Conservation (phyloP, 2,888 invertebrate genomes). For the Theretra japonica region DNA sequence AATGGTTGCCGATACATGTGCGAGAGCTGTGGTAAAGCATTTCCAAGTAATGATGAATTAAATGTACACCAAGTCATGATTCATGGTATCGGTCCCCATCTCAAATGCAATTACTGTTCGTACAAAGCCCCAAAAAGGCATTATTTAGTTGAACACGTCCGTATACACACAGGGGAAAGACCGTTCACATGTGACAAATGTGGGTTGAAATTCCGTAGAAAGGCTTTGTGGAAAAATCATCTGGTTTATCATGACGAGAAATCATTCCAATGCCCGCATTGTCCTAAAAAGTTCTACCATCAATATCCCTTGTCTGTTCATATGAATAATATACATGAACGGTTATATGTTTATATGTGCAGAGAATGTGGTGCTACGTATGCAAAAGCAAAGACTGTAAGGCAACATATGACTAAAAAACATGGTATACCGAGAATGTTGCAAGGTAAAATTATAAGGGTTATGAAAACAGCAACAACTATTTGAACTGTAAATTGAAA, state of each 20-base stretch:
- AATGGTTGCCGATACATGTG: slow-evolving; percentile 67
- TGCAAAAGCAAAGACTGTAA: slow-evolving; percentile 65
- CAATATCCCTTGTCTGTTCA: slow-evolving; percentile 64
- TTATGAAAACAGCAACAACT: slow-evolving; percentile 49
- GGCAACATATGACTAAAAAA: slow-evolving; percentile 66
- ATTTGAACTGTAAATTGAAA: neutral
- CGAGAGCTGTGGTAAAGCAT: slow-evolving; percentile 74
- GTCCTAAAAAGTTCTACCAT: slow-evolving; percentile 66
- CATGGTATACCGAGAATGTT: slow-evolving; percentile 71
- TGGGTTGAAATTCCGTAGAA: slow-evolving; percentile 70
- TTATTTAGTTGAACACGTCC: slow-evolving; percentile 67
- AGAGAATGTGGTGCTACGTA: slow-evolving; percentile 67
- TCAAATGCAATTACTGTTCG: slow-evolving; percentile 66
- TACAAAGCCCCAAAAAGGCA: slow-evolving; percentile 66
- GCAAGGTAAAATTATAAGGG: slow-evolving; percentile 67
- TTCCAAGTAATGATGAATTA: slow-evolving; percentile 57
- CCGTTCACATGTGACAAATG: slow-evolving; percentile 77
- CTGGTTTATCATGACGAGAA: slow-evolving; percentile 72
- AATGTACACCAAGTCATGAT: slow-evolving; percentile 62
- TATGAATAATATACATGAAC: slow-evolving; percentile 68
- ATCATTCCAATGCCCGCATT: slow-evolving; percentile 64
- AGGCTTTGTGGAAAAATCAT: slow-evolving; percentile 72
- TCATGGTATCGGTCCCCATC: slow-evolving; percentile 65
- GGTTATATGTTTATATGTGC: slow-evolving; percentile 68
- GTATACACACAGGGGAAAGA: slow-evolving; percentile 73